Base-by-base conservation (phyloP, 2,797 vertebrate species). In the Microctenopoma stevenorrisi region DNA sequence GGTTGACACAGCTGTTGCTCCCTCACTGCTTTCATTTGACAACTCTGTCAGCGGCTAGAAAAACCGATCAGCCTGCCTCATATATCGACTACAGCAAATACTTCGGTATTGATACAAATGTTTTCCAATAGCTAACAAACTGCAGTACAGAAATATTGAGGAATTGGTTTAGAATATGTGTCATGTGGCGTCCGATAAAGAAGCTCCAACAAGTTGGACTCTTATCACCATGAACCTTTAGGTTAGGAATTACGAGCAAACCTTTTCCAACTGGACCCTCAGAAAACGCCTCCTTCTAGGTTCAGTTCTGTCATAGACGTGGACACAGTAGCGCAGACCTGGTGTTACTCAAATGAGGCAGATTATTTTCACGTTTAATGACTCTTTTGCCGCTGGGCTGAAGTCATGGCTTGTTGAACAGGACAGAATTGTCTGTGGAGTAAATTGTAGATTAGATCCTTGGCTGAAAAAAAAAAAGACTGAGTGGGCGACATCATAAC, bases 311-410 rank as follows among this genome's bases (percentile, higher is more conserved):
- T 26, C 43, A 37, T 25, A 52, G 47, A 50, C 38, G 38, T 7
- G 74, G 4, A 43, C 13, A 2, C 56, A 30, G 66, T 40, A 4
- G 56, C 1, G 0, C 16, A 59, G 58, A 1, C 4, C 30, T 7
- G 5, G 30, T 7, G 30, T 33, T 33, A 33, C 30, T 33, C 30
- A 58, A 14, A 1, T 2, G 1, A 46, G 9, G 59, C 22, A 28
- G 71, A 68, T 72, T 78, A 50, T 76, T 44, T 40, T 61, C 47
- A 59, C 14, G 60, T 62, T 48, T 59, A 55, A 79, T 64, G 64
- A 43, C 33, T 49, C 62, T 40, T 50, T 5, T 54, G 49, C 54
- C 37, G 1, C 5, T 10, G 9, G 61, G 64, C 2, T 37, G 28
- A 7, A 43, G 69, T 13, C 55, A 10, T 48, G 43, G 68, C 67